Base-by-base conservation (phyloP, 2,888 invertebrate species). In the Netelia inedita region DNA sequence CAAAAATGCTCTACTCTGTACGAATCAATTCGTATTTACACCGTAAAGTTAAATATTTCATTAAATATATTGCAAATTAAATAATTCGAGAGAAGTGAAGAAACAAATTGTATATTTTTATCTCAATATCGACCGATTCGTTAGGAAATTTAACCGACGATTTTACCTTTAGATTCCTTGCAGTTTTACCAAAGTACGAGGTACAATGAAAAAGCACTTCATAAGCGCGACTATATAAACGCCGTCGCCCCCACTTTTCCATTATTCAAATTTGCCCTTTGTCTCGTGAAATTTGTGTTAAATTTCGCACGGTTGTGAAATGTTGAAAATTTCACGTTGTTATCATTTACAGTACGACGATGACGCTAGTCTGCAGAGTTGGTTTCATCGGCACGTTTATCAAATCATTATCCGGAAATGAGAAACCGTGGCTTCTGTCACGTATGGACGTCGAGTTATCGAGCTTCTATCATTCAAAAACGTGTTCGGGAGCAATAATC, bases 381-480 rank as follows among this genome's bases (percentile, higher is more conserved):
- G 28, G 19, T 46, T 41, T 65, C 10, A 14, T 9, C 16, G 53
- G 53, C 74, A 74, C 74, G 74, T 65, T 74, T 53, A 1, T 50
- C 50, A 46, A 21, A 35, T 65, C 35, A 19, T 63, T 50, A 63
- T 11, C 63, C 11, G 53, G 63, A 53, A 6, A 11, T 28, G 46
- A 5, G 19, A 16, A 74, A 19, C 53, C 14, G 11, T 14, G 11
- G 46, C 46, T 14, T 11, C 41, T 46, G 74, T 28, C 74, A 74
- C 74, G 74, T 74, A 65, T 53, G 35, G 46, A 28, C 11, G n/a
- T 21, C 16, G 16, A 19, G 19, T 53, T 65, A 74, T 74, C 65
- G 63, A 19, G 11, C 11, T 16, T 14, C 63, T 65, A 55, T 65
- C 74, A 28, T 43, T 35, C 16, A 35, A 14, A 46, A 53, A 65